Evolutionary conservation across 2,888 invertebrate genomes (phyloP), one percentile per base, ranked within the genome.

Genomic region (Neoascia interrupta): DNA sequence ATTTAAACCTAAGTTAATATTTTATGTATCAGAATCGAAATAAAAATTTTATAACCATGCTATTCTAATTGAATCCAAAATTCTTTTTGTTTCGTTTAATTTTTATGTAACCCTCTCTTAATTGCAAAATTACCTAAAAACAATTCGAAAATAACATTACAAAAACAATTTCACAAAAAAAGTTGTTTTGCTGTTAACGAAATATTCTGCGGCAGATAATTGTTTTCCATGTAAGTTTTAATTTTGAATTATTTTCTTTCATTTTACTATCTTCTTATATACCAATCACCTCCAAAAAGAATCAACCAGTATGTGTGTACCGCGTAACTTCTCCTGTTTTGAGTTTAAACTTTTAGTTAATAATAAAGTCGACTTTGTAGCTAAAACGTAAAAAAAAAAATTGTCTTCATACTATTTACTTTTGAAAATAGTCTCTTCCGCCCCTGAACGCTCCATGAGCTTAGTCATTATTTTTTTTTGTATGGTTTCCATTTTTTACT

Each of bases 141-240:
- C 45, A 41, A n/a, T n/a, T n/a, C 39, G 47, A 68, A 39, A 34
- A 63, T 58, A 39, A 41, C 41, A 49, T 26, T 16, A 1, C 1
- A 53, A 51, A 58, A 81, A 74, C 18, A 49, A 81, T 66, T 15
- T 11, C 54, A 51, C 19, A 51, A 70, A 45, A 69, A 82, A 83
- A 87, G 87, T 86, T 84, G 82, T 87, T 84, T 85, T 87, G 87
- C 84, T 88, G 86, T 86, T 86, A 83, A 84, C 84, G 82, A 87
- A 88, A 84, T 84, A 85, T 83, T 84, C 85, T 83, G 84, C 84
- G 83, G 87, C 88, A 83, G 88, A 88, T 84, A 88, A 88, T 86
- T 88, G 88, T 84, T 88, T 88, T 84, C 88, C 88, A 88, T 85
- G 88, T 88, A 88, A 88, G 88, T 88, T 86, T 84, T 81, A 80